Conservation (phyloP, 2,888 invertebrate species). For the Sinhomidia bicolor region DNA sequence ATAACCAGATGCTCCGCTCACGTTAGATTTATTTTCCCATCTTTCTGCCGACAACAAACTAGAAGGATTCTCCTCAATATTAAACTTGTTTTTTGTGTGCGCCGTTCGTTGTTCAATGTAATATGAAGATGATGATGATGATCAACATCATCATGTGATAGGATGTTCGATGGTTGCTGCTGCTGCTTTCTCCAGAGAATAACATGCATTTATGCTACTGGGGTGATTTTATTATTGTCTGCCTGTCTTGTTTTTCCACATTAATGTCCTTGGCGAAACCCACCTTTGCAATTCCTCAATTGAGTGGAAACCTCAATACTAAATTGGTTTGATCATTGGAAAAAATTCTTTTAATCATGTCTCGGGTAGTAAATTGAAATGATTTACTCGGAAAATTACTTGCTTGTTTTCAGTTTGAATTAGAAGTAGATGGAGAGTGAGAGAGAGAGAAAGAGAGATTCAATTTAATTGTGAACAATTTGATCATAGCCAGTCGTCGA, state of each 20-base stretch:
- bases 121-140: background rate
- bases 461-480: background rate
- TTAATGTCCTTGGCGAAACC: background rate
- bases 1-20: constrained; percentile 55
- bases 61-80: constrained; percentile 13
- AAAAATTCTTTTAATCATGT: constrained; percentile 7
- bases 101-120: background rate
- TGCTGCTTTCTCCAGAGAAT: background rate
- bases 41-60: constrained; percentile 17
- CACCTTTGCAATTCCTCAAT: constrained; percentile 3
- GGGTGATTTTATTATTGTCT: background rate
- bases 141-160: constrained; percentile 2
- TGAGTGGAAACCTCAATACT: constrained; percentile 10
- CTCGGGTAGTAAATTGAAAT: background rate
- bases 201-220: background rate
- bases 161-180: background rate
- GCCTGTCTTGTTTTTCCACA: background rate
- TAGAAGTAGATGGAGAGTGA: no score
- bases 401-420: background rate
- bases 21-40: constrained; percentile 38
- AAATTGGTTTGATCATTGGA: constrained; percentile 3
- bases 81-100: background rate
- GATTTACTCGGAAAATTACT: background rate
- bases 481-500: no score
- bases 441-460: no score